phyloP scores from a whole-genome alignment of 2,888 invertebrate genomes.

The Campaea margaritaria region DNA sequence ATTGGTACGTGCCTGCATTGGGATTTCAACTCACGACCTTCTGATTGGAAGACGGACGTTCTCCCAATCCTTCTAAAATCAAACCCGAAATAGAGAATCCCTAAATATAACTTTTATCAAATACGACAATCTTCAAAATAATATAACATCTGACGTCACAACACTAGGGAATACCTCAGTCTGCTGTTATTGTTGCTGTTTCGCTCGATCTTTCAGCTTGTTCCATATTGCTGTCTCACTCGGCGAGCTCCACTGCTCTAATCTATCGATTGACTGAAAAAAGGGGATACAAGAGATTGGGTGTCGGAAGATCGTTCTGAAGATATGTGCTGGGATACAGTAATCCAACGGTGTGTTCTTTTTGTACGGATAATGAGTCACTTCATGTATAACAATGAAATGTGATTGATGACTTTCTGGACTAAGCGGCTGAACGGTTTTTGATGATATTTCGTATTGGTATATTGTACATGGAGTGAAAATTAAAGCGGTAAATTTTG shows the following conservation, averaged over 20 bases:
- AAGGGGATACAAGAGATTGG: conserved; percentile 20
- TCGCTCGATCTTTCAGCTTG: conserved; percentile 40
- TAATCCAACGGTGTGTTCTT: no score
- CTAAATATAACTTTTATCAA: conserved; percentile 1
- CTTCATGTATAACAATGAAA: no score
- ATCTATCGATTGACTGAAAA: conserved; percentile 56
- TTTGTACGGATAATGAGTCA: no score
- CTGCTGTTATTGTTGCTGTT: conserved; percentile 35
- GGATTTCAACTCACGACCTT: no score
- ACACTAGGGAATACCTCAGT: conserved; percentile 29
- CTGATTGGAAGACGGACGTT: no score
- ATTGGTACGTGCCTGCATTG: no score
- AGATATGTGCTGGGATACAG: conserved; percentile 21
- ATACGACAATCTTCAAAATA: conserved; percentile 19
- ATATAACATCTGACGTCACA: conserved; percentile 32
- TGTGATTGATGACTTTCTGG: no score
- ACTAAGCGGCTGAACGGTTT: no score
- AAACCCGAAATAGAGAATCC: not conserved
- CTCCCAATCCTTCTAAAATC: not conserved
- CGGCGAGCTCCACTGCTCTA: conserved; percentile 47
- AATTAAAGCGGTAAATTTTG: no score
- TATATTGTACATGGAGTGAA: no score
- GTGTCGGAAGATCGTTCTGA: conserved; percentile 37
- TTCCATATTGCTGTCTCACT: conserved; percentile 44
- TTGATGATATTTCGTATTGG: no score